Conservation (phyloP, 1,140 invertebrate genomes). For the Pseudomyrmex flavicornis region DNA sequence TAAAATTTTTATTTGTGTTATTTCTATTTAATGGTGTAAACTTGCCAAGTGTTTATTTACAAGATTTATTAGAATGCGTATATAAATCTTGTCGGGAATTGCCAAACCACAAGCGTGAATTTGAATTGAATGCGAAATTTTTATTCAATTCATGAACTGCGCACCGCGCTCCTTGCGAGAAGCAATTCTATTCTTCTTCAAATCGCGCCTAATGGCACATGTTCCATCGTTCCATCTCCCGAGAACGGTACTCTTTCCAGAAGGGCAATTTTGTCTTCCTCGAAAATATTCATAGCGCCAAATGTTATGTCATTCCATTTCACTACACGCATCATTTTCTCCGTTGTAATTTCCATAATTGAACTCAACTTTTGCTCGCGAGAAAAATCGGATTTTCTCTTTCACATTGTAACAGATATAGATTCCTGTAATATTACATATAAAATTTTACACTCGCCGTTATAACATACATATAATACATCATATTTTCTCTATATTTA, state of each 20-base stretch:
- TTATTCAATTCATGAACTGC: slow-evolving; percentile 21
- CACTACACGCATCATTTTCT: background rate
- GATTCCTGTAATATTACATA: background rate
- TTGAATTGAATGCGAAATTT: slow-evolving; percentile 21
- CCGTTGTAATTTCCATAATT: slow-evolving; percentile 10
- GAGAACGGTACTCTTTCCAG: background rate
- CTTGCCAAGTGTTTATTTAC: background rate
- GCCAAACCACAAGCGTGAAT: background rate
- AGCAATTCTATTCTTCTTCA: slow-evolving; percentile 41
- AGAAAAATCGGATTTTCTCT: background rate
- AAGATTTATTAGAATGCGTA: background rate
- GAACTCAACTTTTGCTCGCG: background rate
- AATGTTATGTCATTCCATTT: slow-evolving; percentile 30
- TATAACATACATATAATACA: background rate
- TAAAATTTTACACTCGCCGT: background rate
- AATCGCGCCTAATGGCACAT: slow-evolving; percentile 25
- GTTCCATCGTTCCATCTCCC: slow-evolving; percentile 8
- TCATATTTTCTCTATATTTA: background rate
- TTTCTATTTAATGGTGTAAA: too few species aligned
- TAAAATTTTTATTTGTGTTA: background rate
- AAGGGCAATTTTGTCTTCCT: slow-evolving; percentile 16
- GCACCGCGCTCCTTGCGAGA: background rate
- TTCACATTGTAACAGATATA: background rate
- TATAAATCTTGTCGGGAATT: background rate
- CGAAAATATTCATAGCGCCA: slow-evolving; percentile 29